These are phyloP conservation scores for Magallana angulata DNA, from an alignment of 1,140 invertebrate genomes.

Conservation along the genomic window DNA sequence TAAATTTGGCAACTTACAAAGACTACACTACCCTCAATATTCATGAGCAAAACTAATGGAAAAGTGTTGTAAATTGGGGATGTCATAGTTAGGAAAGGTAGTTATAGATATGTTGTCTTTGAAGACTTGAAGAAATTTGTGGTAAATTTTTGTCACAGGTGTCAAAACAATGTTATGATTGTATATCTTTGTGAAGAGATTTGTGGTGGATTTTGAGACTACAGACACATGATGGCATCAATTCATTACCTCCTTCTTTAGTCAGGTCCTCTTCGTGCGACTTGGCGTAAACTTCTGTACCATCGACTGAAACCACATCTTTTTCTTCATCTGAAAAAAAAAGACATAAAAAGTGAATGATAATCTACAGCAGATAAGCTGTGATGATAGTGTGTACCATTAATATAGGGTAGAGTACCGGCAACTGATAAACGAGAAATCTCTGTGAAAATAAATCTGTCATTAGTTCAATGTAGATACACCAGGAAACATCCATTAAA, in stretches of 20 bases:
- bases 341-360: slow-evolving; percentile 16
- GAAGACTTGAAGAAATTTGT: too few species aligned
- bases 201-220: too few species aligned
- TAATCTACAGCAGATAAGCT: not conserved
- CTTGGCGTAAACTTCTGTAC: slow-evolving; percentile 61
- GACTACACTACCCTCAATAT: too few species aligned
- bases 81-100: not conserved
- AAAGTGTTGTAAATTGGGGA: not conserved
- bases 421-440: slow-evolving; percentile 9
- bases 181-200: too few species aligned
- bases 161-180: too few species aligned
- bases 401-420: not conserved
- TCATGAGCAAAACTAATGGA: not conserved
- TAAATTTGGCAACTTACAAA: too few species aligned
- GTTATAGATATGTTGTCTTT: not conserved
- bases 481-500: slow-evolving; percentile 30
- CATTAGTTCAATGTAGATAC: slow-evolving; percentile 25
- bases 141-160: too few species aligned
- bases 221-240: too few species aligned
- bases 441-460: slow-evolving; percentile 20
- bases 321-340: slow-evolving; percentile 68
- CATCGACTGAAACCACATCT: slow-evolving; percentile 62
- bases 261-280: slow-evolving; percentile 65
- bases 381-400: not conserved
- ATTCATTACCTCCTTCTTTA: slow-evolving; percentile 62